Percentiles rank a stretch among this genome's conserved stretches.
Conservation (phyloP, 1,140 invertebrate genomes). For the Phenacoccus solenopsis region DNA sequence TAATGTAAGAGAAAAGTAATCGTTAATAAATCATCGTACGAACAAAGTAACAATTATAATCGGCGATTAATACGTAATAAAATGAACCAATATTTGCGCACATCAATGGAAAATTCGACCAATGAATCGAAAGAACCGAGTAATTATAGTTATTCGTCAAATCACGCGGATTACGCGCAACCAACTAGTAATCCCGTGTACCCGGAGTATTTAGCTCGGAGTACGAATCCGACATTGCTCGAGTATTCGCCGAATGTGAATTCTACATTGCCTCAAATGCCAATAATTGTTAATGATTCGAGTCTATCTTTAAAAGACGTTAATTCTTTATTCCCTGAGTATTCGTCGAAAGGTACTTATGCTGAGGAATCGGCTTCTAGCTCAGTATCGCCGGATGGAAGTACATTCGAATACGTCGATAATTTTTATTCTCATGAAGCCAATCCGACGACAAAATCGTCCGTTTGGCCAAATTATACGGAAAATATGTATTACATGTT, state of each 20-base stretch:
- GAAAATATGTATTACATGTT: background rate
- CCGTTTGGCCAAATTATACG: background rate
- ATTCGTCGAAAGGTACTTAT: no score
- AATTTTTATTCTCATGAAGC: no score
- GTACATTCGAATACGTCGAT: no score
- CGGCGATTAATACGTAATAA: background rate
- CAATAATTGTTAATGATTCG: no score
- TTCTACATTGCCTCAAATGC: background rate
- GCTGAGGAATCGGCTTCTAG: no score
- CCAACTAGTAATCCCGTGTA: background rate
- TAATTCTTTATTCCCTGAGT: no score
- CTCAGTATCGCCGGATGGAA: no score
- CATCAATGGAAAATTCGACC: background rate
- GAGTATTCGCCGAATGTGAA: background rate
- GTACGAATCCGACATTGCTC: background rate
- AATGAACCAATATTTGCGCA: background rate
- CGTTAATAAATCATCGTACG: background rate
- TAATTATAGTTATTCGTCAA: background rate
- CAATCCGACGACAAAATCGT: no score
- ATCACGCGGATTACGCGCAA: background rate
- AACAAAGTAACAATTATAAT: background rate
- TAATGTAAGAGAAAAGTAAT: background rate
- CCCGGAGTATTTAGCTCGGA: background rate
- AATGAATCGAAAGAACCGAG: background rate
- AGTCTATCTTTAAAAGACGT: no score